Evolutionary conservation across 1,140 invertebrate species (phyloP).

Genomic region (Halictus rubicundus): DNA sequence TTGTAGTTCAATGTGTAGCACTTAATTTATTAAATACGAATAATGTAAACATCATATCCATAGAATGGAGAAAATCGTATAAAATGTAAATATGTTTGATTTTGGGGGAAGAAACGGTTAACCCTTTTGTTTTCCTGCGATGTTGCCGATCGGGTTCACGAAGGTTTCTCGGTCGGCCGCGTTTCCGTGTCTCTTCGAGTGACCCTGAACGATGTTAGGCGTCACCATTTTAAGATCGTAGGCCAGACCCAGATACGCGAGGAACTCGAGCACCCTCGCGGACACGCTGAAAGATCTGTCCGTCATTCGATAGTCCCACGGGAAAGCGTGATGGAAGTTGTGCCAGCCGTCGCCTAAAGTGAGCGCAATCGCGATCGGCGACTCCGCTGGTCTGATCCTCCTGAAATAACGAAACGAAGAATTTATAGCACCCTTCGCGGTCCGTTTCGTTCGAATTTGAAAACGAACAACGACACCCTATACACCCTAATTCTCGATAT

Average conservation of each 20-base stretch:
- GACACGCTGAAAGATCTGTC: conserved; percentile 85
- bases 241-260: conserved; percentile 89
- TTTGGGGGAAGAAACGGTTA: no score
- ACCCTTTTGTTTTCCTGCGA: neutral
- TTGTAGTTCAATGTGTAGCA: no score
- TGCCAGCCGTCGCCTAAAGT: no score
- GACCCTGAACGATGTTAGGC: conserved; percentile 83
- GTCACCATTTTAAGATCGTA: conserved; percentile 92
- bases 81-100: no score
- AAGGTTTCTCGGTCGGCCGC: conserved; percentile 73
- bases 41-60: no score
- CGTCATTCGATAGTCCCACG: conserved; percentile 81
- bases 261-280: conserved; percentile 89
- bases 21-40: no score
- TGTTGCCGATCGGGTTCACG: neutral
- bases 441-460: no score
- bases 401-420: conserved; percentile 7
- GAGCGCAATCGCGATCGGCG: neutral
- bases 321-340: no score
- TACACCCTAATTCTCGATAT: no score
- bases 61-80: no score
- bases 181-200: conserved; percentile 86
- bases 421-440: neutral
- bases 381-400: conserved; percentile 30
- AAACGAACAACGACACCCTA: no score